A percentile compares a stretch with the other conserved stretches of the same genome.
These are phyloP conservation scores for Tokudaia tokunoshimensis DNA, from an alignment of 2,797 vertebrate species.

Conservation along the genomic window DNA sequence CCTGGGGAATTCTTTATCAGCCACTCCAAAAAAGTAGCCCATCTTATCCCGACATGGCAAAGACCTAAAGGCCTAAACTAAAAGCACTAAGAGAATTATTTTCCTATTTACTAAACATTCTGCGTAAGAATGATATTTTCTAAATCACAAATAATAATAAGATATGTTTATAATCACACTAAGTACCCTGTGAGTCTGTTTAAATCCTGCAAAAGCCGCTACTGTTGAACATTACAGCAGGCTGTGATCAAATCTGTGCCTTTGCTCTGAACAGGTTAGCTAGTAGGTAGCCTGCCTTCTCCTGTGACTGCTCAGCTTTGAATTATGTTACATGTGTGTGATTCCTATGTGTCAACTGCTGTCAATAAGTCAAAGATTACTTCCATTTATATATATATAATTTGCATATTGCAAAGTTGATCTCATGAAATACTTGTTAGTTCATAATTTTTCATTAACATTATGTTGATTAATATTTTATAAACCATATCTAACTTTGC, in stretches of 20 bases:
- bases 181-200: background rate
- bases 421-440: conserved; percentile 1
- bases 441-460: conserved; percentile 28
- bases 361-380: background rate
- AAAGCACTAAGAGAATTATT: conserved; percentile 39
- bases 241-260: background rate
- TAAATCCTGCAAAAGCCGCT: background rate
- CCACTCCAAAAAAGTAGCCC: conserved; percentile 58
- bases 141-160: background rate
- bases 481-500: background rate
- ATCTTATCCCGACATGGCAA: conserved; percentile 52
- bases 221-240: background rate
- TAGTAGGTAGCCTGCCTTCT: background rate
- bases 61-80: conserved; percentile 53
- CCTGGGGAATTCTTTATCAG: conserved; percentile 67
- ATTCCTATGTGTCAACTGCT: background rate
- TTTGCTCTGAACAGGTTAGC: background rate
- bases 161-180: background rate
- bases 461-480: background rate
- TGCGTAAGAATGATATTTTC: conserved; percentile 58
- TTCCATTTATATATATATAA: background rate
- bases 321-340: background rate
- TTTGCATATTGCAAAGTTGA: conserved; percentile 63
- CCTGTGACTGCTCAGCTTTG: background rate
- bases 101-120: background rate